phyloP scores from a whole-genome alignment of 2,888 invertebrate species.

The Polylopha cassiicola region DNA sequence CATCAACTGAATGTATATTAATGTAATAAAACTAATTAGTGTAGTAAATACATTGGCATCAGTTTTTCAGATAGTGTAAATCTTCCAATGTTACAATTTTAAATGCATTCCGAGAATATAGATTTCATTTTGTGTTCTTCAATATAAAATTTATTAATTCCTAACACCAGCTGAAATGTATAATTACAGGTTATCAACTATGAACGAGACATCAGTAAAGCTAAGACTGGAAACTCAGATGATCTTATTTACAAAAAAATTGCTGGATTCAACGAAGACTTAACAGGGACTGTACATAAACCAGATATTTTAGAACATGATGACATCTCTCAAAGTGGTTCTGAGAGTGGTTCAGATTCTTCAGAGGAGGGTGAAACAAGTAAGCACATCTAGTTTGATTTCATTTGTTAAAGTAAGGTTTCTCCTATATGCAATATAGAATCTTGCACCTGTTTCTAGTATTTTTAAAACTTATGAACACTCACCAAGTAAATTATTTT shows the following conservation, averaged over 20 bases:
- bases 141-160: conserved; percentile 2
- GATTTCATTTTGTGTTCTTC: not conserved
- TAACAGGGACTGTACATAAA: conserved; percentile 82
- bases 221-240: conserved; percentile 83
- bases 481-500: not conserved
- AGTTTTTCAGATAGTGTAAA: too few species aligned
- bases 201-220: conserved; percentile 90
- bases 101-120: too few species aligned
- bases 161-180: not conserved
- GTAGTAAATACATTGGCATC: too few species aligned
- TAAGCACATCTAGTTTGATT: conserved; percentile 16
- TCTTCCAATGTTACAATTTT: too few species aligned
- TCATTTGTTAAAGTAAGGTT: too few species aligned
- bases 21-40: too few species aligned
- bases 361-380: conserved; percentile 43
- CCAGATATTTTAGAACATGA: conserved; percentile 80
- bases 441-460: too few species aligned
- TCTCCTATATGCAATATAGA: too few species aligned
- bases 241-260: conserved; percentile 91
- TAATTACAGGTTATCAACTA: conserved; percentile 84
- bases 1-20: too few species aligned
- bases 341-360: conserved; percentile 46
- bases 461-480: too few species aligned
- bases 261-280: conserved; percentile 87
- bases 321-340: conserved; percentile 48